Percentiles rank a stretch among this genome's conserved stretches.
Evolutionary conservation across 2,113 vertebrate species (phyloP).

Genomic region (Pitta sordida): DNA sequence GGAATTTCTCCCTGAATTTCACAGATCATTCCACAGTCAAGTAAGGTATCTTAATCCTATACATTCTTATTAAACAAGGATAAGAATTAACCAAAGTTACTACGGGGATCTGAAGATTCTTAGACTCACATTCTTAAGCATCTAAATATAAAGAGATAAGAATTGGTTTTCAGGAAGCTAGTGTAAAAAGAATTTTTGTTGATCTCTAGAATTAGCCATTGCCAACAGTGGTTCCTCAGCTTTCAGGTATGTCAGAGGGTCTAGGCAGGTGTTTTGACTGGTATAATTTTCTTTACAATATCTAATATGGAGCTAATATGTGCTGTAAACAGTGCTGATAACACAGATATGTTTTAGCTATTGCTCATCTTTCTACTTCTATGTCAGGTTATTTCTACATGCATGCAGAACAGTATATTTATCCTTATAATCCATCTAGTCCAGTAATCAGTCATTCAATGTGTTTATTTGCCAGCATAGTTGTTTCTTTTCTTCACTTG

Average conservation of each 20-base stretch:
- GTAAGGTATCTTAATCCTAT: background rate
- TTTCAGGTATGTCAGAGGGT: background rate
- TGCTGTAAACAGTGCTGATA: background rate
- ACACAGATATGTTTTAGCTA: background rate
- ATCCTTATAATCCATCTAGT: background rate
- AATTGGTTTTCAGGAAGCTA: background rate
- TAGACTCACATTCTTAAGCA: background rate
- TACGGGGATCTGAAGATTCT: background rate
- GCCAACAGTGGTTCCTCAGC: background rate
- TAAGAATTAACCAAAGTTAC: background rate
- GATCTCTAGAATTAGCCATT: background rate
- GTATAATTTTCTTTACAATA: background rate
- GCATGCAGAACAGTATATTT: background rate
- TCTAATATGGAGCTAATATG: fast-evolving
- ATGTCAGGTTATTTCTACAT: background rate
- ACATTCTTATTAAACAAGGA: background rate
- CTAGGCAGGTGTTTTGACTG: background rate
- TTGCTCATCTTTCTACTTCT: background rate
- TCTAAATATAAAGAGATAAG: background rate
- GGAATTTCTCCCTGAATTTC: background rate
- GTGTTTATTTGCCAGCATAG: background rate
- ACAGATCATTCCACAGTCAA: background rate
- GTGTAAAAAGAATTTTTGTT: background rate
- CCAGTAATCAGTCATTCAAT: background rate
- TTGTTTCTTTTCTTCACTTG: background rate